These are phyloP conservation scores for Drosophila cognata DNA, from an alignment of 2,888 invertebrate genomes.

Conservation along the genomic window DNA sequence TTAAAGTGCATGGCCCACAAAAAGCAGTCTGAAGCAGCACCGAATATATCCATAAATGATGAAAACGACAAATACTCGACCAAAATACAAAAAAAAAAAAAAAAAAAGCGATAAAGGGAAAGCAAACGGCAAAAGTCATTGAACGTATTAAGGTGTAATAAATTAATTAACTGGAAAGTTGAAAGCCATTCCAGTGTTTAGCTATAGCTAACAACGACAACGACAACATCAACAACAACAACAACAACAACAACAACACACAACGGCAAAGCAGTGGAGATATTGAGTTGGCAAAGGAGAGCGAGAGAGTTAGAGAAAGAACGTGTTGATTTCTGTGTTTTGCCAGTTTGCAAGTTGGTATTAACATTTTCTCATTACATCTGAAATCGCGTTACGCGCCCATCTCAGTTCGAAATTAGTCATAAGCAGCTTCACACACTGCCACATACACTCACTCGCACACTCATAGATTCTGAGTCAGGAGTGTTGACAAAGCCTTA, in stretches of 20 bases:
- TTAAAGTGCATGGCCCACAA: constrained; percentile 22
- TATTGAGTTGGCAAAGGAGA: background rate
- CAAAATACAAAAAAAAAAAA: background rate
- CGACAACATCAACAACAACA: constrained; percentile 3
- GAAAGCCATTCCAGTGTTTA: constrained; percentile 76
- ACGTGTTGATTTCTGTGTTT: background rate
- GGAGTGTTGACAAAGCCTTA: constrained; percentile 48
- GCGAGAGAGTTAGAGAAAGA: background rate
- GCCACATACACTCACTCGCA: constrained; percentile 48
- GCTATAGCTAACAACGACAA: constrained; percentile 21
- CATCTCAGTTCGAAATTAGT: constrained; percentile 21
- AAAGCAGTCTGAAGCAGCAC: background rate
- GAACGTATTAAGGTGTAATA: constrained; percentile 74
- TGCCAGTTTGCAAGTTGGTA: background rate
- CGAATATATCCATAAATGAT: constrained; percentile 32
- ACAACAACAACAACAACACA: constrained; percentile 11
- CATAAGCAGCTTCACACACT: constrained; percentile 60
- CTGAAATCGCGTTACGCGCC: background rate
- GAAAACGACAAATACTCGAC: constrained; percentile 30
- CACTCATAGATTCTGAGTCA: constrained; percentile 4
- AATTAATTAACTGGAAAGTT: constrained; percentile 76
- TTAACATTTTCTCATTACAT: background rate
- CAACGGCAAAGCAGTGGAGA: background rate
- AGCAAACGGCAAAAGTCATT: constrained; percentile 69
- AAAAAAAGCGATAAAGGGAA: background rate